Evolutionary conservation across 2,888 invertebrate species (phyloP).

Genomic region (Invenusta paracnida): DNA sequence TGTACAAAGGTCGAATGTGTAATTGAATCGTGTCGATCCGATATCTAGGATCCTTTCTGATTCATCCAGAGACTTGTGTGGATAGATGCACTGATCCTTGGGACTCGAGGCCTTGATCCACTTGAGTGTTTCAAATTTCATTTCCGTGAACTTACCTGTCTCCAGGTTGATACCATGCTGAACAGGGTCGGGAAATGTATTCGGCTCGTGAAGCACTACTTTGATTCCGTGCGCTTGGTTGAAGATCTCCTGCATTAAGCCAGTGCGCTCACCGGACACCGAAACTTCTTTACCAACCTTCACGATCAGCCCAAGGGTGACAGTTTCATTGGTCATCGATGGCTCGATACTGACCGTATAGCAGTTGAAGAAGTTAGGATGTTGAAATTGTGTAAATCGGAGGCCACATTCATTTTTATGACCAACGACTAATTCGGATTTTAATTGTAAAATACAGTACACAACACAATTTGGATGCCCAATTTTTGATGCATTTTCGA

Average conservation of each 20-base stretch:
- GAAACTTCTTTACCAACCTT: constrained; percentile 16
- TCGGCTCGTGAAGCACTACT: constrained; percentile 17
- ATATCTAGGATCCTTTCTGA: too few species aligned
- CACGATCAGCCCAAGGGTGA: constrained; percentile 29
- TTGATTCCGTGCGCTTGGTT: constrained; percentile 36
- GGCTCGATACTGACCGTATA: neutral
- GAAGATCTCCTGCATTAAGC: constrained; percentile 33
- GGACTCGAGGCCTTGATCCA: constrained; percentile 28
- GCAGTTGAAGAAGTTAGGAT: constrained; percentile 35
- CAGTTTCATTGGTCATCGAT: neutral
- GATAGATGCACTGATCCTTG: neutral
- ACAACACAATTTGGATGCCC: constrained; percentile 2
- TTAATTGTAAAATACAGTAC: constrained; percentile 34
- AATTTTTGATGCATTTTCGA: constrained; percentile 32
- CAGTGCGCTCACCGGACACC: neutral
- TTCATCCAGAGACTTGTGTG: neutral
- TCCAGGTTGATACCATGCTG: constrained; percentile 35
- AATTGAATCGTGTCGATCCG: neutral
- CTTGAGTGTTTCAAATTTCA: constrained; percentile 9
- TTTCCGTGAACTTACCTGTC: constrained; percentile 34
- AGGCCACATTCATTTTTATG: constrained; percentile 38
- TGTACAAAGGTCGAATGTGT: constrained; percentile 33
- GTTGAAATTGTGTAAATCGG: neutral
- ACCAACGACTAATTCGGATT: constrained; percentile 17
- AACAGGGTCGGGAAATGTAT: constrained; percentile 12